Conservation (phyloP, 2,888 invertebrate species). For the Pheosia tremula region DNA sequence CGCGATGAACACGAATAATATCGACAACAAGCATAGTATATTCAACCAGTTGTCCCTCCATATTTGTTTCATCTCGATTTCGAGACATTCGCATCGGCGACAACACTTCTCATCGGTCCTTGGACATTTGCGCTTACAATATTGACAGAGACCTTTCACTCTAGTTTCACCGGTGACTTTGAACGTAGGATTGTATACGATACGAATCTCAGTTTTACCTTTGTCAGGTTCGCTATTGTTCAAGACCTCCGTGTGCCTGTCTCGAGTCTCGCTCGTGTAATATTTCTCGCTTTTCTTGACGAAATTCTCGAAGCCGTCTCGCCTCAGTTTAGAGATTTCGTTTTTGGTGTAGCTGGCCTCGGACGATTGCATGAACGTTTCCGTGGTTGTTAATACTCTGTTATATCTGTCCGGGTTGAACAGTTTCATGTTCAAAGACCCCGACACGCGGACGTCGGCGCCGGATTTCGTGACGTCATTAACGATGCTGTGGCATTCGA, state of each 20-base stretch:
- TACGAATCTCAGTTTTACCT: conserved; percentile 72
- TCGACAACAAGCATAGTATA: conserved; percentile 62
- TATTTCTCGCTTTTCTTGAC: conserved; percentile 78
- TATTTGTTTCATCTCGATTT: conserved; percentile 60
- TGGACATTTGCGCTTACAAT: conserved; percentile 66
- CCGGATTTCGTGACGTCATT: conserved; percentile 73
- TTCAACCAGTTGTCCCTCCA: conserved; percentile 78
- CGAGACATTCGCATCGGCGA: conserved; percentile 64
- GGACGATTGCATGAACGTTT: conserved; percentile 68
- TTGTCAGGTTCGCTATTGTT: conserved; percentile 50
- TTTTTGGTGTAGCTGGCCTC: conserved; percentile 74
- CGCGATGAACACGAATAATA: conserved; percentile 65
- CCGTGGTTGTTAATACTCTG: conserved; percentile 71
- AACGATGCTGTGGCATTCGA: conserved; percentile 75
- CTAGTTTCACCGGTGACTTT: conserved; percentile 50
- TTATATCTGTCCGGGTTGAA: conserved; percentile 73
- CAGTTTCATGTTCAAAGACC: conserved; percentile 73
- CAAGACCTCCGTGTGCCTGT: conserved; percentile 62
- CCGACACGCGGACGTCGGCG: conserved; percentile 67
- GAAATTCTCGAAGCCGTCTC: conserved; percentile 72
- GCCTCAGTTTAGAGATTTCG: conserved; percentile 57
- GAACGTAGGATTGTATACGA: conserved; percentile 79
- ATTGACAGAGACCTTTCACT: conserved; percentile 62
- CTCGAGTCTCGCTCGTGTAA: conserved; percentile 65
- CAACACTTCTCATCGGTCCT: conserved; percentile 71